Percentiles rank a stretch among this genome's conserved stretches.
These are phyloP conservation scores for Chrysomela aeneicollis DNA, from an alignment of 2,888 invertebrate species.

Conservation along the genomic window DNA sequence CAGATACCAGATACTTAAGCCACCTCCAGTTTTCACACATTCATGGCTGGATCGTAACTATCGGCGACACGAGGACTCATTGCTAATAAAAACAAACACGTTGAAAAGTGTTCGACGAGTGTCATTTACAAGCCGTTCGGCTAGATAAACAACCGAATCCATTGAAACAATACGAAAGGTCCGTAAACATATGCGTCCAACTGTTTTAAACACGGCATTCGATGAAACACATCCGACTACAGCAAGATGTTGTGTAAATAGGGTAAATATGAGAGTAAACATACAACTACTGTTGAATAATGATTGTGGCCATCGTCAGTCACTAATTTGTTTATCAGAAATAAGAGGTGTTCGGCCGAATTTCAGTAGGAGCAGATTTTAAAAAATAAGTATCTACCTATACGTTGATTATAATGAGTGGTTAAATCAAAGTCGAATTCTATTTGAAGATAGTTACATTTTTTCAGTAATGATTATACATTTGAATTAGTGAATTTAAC, in stretches of 20 bases:
- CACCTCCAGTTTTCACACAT: slow-evolving; percentile 19
- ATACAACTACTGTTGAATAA: background rate
- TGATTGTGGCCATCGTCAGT: too few species aligned
- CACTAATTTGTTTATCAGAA: too few species aligned
- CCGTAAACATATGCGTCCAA: slow-evolving; percentile 18
- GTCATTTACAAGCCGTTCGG: slow-evolving; percentile 14
- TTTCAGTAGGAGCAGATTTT: too few species aligned
- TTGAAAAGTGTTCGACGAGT: slow-evolving; percentile 19
- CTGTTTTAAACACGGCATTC: slow-evolving; percentile 20
- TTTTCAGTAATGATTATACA: too few species aligned
- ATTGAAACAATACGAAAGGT: slow-evolving; percentile 19
- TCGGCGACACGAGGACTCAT: slow-evolving; percentile 12
- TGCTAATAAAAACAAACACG: slow-evolving; percentile 19
- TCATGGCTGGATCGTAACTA: slow-evolving; percentile 15
- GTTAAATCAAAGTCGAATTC: too few species aligned
- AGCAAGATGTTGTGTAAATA: slow-evolving; percentile 16
- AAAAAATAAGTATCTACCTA: too few species aligned
- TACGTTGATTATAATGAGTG: too few species aligned
- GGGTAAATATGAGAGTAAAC: too few species aligned
- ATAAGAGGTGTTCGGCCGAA: too few species aligned
- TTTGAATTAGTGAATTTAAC: too few species aligned
- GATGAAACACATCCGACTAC: slow-evolving; percentile 13
- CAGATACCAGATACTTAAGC: background rate
- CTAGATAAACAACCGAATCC: slow-evolving; percentile 14
- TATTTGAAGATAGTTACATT: too few species aligned